Evolutionary conservation across 2,113 vertebrate species (phyloP).

Genomic region (Strix uralensis): DNA sequence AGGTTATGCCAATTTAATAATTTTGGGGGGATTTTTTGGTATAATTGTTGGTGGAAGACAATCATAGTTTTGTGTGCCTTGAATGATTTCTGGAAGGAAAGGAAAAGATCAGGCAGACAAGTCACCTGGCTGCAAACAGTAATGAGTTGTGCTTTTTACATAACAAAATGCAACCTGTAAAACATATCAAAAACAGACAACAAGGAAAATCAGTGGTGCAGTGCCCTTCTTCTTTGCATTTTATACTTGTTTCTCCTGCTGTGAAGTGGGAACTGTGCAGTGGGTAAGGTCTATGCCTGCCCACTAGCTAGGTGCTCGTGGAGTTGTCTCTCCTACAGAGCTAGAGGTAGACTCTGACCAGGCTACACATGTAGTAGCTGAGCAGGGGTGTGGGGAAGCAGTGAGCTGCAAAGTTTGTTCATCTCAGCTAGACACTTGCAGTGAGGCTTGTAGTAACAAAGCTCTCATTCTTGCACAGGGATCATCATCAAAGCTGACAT

Average conservation of each 20-base stretch:
- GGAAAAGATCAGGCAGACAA: neutral
- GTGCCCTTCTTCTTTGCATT: neutral
- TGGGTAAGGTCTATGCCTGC: neutral
- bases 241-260: neutral
- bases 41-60: neutral
- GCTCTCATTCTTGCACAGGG: neutral
- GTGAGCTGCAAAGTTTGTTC: neutral
- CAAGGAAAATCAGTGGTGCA: neutral
- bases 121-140: neutral
- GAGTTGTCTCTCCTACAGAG: neutral
- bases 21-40: neutral
- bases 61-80: neutral
- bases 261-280: neutral
- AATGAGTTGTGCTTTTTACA: neutral
- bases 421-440: neutral
- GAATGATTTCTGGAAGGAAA: neutral
- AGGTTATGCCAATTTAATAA: neutral
- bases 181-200: neutral
- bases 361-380: rapidly evolving
- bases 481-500: neutral
- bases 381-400: neutral
- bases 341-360: neutral
- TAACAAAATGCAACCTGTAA: neutral
- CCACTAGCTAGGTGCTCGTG: neutral
- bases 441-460: neutral